Base-by-base conservation (phyloP, 1,140 invertebrate genomes). In the Stenopsyche tienmushanensis region DNA sequence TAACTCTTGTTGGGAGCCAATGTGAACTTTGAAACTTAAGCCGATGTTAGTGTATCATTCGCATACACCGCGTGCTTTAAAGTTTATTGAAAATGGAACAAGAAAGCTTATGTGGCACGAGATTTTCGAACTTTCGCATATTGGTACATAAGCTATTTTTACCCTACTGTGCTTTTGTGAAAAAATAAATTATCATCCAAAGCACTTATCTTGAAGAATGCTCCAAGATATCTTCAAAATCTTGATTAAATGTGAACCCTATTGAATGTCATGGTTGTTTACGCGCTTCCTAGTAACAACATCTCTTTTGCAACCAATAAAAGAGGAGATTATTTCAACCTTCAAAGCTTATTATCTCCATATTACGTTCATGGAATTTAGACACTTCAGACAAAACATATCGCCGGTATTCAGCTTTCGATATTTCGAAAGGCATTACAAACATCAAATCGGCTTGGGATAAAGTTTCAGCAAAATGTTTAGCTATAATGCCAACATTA, bases 1-100 rank as follows among this genome's bases (percentile, higher is more conserved):
- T 79, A 1, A 79, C 75, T 39, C 70, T 49, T 76, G n/a, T 66
- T 79, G 5, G 74, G 75, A 62, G 72, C 71, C 65, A 82, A 80
- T 71, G 76, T 75, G 78, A 24, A 74, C 76, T 69, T 74, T 72
- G 58, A 79, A 78, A 73, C 64, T 79, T n/a, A 81, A 80, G 71
- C 76, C 75, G 53, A 62, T 82, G 29, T 69, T 79, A n/a, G 67
- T 83, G 49, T 80, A 80, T 63, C 70, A 75, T 55, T 75, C 75
- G 18, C 71, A 75, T 73, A 75, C 72, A 45, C 76, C 77, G 26
- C 64, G 73, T 69, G 74, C 73, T 21, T 71, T 80, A 54, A 71
- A 49, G 78, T 81, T 64, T 68, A 72, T 52, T 81, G 74, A 74
- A 64, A 67, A 50, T 72, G 74, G 23, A 78, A 81, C 72, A 72